Conservation (phyloP, 2,113 vertebrate genomes). For the Salvelinus alpinus region DNA sequence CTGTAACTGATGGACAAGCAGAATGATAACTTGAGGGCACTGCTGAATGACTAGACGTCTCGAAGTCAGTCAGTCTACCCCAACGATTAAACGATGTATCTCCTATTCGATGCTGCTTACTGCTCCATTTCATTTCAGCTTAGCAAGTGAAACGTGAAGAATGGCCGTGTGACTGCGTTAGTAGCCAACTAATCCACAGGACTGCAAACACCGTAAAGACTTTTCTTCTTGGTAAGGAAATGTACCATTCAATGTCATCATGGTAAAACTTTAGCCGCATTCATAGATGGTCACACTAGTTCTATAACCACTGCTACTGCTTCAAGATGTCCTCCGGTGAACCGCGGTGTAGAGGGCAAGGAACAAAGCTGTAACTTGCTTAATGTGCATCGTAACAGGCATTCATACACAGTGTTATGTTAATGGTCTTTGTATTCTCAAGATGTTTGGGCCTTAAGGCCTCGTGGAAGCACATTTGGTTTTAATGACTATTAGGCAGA, state of each 20-base stretch:
- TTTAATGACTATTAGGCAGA: slow-evolving; percentile 30
- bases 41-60: no score
- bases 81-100: slow-evolving; percentile 15
- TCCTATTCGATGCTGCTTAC: slow-evolving; percentile 30
- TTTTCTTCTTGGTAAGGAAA: background rate
- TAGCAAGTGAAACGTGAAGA: slow-evolving; percentile 48
- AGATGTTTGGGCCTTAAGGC: slow-evolving; percentile 47
- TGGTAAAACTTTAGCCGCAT: background rate
- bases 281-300: background rate
- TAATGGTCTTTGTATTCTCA: slow-evolving; percentile 63
- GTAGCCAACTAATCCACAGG: slow-evolving; percentile 34
- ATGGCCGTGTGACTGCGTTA: slow-evolving; percentile 33
- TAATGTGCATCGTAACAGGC: slow-evolving; percentile 17
- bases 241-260: background rate
- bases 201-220: background rate
- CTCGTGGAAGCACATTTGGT: slow-evolving; percentile 35
- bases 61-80: no score
- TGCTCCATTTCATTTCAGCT: slow-evolving; percentile 50
- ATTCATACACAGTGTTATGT: slow-evolving; percentile 57
- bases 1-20: no score
- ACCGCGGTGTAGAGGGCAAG: background rate
- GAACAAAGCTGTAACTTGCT: no score
- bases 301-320: background rate
- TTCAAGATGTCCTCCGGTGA: background rate
- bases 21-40: no score